A percentile compares a stretch with the other conserved stretches of the same genome.
Conservation (phyloP, 2,888 invertebrate genomes). For the Aspidapion aeneum region DNA sequence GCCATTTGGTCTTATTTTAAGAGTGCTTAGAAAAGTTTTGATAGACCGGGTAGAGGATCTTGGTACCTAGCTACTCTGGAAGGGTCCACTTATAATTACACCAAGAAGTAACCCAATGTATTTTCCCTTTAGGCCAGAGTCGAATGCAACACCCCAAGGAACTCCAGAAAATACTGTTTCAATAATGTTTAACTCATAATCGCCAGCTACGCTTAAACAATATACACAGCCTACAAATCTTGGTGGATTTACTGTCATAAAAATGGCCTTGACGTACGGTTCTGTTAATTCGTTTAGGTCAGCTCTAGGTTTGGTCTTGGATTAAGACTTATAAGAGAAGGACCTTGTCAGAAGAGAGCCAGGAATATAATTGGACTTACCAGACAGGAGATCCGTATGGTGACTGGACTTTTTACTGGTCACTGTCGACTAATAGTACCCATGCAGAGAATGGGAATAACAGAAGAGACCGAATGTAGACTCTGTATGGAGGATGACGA, state of each 20-base stretch:
- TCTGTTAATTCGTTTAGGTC: slow-evolving; percentile 31
- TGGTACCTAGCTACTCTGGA: neutral
- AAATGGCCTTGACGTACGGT: slow-evolving; percentile 19
- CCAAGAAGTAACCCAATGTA: neutral
- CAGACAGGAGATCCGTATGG: no score
- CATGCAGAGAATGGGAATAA: no score
- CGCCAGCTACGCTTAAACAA: slow-evolving; percentile 27
- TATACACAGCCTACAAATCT: slow-evolving; percentile 23
- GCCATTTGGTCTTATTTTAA: no score
- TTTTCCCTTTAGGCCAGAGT: slow-evolving; percentile 2
- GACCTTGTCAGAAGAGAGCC: no score
- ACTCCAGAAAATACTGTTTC: slow-evolving; percentile 22
- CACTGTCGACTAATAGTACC: no score
- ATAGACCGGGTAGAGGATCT: neutral
- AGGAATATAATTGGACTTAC: no score
- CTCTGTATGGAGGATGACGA: no score
- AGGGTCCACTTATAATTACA: neutral
- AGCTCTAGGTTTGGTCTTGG: slow-evolving; percentile 29
- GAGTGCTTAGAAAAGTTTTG: slow-evolving; percentile 5
- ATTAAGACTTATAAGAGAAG: slow-evolving; percentile 20
- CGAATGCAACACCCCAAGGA: slow-evolving; percentile 12
- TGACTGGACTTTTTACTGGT: no score
- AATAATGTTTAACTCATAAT: slow-evolving; percentile 24
- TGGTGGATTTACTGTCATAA: slow-evolving; percentile 29
- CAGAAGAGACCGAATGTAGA: no score